These are phyloP conservation scores for Myodes glareolus DNA, from an alignment of 2,113 vertebrate genomes.

Conservation along the genomic window DNA sequence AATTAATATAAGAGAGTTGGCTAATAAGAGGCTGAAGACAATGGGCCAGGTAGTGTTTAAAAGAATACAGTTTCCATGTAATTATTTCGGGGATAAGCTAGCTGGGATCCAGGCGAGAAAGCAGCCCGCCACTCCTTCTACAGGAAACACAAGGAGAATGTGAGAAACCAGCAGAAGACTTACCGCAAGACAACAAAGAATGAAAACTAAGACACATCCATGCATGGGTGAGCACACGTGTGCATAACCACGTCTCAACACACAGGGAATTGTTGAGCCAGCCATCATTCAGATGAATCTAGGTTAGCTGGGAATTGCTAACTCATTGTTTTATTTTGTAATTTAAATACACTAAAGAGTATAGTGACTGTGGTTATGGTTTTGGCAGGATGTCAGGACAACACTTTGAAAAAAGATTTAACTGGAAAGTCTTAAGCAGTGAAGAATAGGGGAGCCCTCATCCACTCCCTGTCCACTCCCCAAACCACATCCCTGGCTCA, in stretches of 20 bases:
- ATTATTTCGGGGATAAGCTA: no score
- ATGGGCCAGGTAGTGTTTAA: no score
- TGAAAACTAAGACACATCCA: background rate
- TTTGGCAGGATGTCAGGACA: constrained; percentile 7
- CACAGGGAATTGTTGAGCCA: background rate
- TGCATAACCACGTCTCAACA: background rate
- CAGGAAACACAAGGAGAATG: background rate
- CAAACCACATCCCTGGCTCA: background rate
- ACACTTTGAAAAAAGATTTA: background rate
- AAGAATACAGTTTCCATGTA: no score
- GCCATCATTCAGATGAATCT: background rate
- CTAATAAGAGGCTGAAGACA: no score
- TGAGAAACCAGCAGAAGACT: background rate
- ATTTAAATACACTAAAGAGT: background rate
- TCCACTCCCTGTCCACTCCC: background rate
- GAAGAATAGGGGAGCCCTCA: background rate
- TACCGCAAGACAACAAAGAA: background rate
- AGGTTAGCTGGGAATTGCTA: background rate
- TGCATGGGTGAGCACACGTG: background rate
- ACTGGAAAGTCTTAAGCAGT: background rate
- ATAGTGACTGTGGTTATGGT: background rate
- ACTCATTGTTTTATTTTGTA: constrained; percentile 3
- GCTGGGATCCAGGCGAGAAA: no score
- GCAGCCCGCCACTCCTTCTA: no score
- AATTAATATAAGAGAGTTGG: no score